Conservation (phyloP, 2,888 invertebrate species). For the Athrips mouffetella region DNA sequence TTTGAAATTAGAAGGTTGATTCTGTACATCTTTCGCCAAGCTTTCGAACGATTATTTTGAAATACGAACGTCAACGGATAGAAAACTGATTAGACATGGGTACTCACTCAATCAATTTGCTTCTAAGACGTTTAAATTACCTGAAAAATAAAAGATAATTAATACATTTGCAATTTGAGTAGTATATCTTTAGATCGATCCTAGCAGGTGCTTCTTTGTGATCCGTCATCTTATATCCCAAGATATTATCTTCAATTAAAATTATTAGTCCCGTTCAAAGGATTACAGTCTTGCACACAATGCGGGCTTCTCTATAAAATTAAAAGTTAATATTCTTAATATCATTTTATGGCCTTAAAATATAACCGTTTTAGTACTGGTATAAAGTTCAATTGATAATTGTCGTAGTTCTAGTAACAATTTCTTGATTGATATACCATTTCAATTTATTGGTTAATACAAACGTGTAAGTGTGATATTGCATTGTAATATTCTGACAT, state of each 20-base stretch:
- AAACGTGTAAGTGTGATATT: no score
- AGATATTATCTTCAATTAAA: slow-evolving; percentile 21
- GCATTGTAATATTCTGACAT: no score
- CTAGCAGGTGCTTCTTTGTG: slow-evolving; percentile 13
- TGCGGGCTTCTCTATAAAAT: slow-evolving; percentile 63
- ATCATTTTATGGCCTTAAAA: slow-evolving; percentile 49
- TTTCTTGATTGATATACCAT: no score
- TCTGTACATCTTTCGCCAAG: no score
- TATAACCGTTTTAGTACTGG: slow-evolving; percentile 8
- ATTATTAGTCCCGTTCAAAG: slow-evolving; percentile 25
- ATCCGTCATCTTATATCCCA: slow-evolving; percentile 10
- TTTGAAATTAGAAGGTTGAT: slow-evolving; percentile 6
- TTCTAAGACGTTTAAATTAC: slow-evolving; percentile 41
- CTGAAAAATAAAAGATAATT: slow-evolving; percentile 35
- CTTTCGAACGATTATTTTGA: no score
- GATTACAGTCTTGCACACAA: slow-evolving; percentile 30
- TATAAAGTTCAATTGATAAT: slow-evolving; percentile 48
- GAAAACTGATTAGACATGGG: slow-evolving; percentile 19
- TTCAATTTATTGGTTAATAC: no score
- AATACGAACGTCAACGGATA: background rate
- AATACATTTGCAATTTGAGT: background rate
- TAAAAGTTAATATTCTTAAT: slow-evolving; percentile 46
- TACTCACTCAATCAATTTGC: slow-evolving; percentile 36
- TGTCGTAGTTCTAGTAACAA: background rate
- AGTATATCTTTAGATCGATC: background rate